Evolutionary conservation across 2,113 vertebrate species (phyloP).

Genomic region (Reinhardtius hippoglossoides): DNA sequence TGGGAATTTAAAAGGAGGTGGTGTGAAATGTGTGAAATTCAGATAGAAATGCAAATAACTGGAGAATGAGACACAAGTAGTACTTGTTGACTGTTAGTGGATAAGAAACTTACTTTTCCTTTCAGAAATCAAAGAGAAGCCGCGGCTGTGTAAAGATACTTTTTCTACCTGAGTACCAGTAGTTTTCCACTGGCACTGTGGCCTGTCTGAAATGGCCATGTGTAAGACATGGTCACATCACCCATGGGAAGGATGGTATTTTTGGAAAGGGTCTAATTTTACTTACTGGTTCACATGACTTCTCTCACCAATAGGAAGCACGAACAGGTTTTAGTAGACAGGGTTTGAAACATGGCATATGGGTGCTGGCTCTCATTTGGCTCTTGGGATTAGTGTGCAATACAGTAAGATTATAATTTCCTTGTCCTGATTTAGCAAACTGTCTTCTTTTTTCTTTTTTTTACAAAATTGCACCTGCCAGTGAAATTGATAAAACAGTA

Average conservation of each 20-base stretch:
- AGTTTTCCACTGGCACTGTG: conserved; percentile 58
- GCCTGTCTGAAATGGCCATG: conserved; percentile 1
- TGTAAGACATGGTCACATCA: conserved; percentile 29
- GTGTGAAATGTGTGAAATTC: neutral
- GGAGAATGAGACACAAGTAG: neutral
- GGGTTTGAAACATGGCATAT: conserved; percentile 12
- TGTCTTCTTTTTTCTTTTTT: neutral
- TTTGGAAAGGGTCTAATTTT: conserved; percentile 74
- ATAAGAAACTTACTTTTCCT: neutral
- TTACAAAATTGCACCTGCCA: neutral
- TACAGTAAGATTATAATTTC: neutral
- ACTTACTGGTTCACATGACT: conserved; percentile 29
- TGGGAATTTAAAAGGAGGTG: neutral
- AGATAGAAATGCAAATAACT: neutral
- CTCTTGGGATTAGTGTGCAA: neutral
- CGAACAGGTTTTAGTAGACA: conserved; percentile 27
- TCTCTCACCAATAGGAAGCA: conserved; percentile 42
- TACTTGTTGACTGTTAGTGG: too few species aligned
- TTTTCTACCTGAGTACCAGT: conserved; percentile 30
- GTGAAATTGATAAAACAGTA: neutral
- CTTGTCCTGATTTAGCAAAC: neutral
- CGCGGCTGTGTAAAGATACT: neutral
- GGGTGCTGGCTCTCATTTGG: neutral
- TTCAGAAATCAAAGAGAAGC: neutral
- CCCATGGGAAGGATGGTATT: conserved; percentile 37